Conservation (phyloP, 2,113 vertebrate species). For the Zootoca vivipara region DNA sequence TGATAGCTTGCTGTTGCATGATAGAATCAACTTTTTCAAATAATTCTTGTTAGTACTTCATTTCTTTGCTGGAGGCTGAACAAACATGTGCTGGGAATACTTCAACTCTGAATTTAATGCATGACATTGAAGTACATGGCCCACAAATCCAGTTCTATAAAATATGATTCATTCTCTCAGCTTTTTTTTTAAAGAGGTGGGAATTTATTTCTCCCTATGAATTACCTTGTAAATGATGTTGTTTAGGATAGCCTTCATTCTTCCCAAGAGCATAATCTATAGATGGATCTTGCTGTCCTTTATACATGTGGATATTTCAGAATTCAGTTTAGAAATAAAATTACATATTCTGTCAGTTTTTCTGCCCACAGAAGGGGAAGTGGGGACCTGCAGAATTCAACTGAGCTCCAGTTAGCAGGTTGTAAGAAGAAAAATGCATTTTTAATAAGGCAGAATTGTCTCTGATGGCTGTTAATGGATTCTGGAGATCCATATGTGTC, state of each 20-base stretch:
- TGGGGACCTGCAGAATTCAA: neutral
- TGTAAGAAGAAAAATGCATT: slow-evolving; percentile 24
- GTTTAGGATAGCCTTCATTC: neutral
- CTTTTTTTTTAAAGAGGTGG: too few species aligned
- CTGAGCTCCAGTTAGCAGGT: slow-evolving; percentile 22
- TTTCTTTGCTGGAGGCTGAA: too few species aligned
- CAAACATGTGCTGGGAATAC: neutral
- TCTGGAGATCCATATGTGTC: slow-evolving; percentile 5
- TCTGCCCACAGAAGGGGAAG: slow-evolving; percentile 2
- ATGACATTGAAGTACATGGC: neutral
- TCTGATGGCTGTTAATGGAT: neutral
- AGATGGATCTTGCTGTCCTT: neutral
- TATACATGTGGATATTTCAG: neutral
- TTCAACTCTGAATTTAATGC: neutral
- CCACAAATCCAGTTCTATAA: neutral
- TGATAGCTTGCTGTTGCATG: too few species aligned
- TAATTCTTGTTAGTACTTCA: too few species aligned
- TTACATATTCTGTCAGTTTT: rapidly evolving
- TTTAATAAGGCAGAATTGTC: slow-evolving; percentile 1
- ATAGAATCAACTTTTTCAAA: too few species aligned
- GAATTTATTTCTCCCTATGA: neutral
- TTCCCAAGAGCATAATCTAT: neutral
- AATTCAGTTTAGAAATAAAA: neutral
- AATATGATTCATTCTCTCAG: too few species aligned
- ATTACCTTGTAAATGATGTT: neutral